Evolutionary conservation across 2,888 invertebrate genomes (phyloP).

Genomic region (Xestoiulus laeticollis): DNA sequence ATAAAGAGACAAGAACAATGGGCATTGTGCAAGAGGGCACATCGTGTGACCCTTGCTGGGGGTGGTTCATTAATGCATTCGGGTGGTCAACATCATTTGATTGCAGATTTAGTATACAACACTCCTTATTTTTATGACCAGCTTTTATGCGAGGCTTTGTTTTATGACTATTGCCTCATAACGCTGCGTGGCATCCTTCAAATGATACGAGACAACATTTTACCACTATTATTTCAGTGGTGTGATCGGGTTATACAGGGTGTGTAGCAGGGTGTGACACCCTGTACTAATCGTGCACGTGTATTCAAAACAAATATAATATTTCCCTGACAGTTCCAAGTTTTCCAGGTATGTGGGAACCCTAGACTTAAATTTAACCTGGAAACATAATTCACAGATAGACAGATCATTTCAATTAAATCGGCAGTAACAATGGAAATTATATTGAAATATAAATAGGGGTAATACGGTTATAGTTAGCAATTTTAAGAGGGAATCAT

Average conservation of each 20-base stretch:
- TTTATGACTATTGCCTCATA: constrained; percentile 34
- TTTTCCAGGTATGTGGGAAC: no score
- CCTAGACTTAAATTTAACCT: background rate
- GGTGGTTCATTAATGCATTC: background rate
- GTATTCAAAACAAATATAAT: no score
- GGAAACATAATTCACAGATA: background rate
- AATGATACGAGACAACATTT: background rate
- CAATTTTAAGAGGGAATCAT: background rate
- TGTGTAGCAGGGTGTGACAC: background rate
- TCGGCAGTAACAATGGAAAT: background rate
- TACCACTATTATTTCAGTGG: background rate
- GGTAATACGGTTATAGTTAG: background rate
- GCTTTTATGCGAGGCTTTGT: constrained; percentile 21
- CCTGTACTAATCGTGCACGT: no score
- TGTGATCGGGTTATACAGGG: background rate
- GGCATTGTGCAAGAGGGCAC: background rate
- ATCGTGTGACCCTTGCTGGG: background rate
- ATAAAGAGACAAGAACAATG: background rate
- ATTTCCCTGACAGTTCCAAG: no score
- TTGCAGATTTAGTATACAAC: background rate
- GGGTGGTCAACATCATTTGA: constrained; percentile 33
- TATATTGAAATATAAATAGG: background rate
- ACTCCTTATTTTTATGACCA: constrained; percentile 9
- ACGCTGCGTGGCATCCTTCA: constrained; percentile 17
- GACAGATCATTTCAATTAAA: background rate